Evolutionary conservation across 2,797 vertebrate species (phyloP), one percentile per base, ranked within the genome.

Genomic region (Xyrichtys novacula): DNA sequence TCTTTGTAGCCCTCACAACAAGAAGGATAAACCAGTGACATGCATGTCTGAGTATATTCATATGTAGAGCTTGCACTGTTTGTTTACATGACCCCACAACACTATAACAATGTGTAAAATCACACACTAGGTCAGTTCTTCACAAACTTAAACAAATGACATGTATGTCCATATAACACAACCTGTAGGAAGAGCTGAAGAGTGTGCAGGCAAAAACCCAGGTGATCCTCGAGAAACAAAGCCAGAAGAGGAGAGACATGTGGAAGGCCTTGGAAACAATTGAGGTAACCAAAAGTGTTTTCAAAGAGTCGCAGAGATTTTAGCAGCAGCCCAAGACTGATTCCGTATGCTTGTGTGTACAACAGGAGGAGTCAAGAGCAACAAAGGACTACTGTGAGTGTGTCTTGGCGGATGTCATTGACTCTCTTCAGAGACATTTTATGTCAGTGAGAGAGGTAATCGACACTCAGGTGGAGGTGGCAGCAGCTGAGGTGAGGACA

Each of bases 391-490:
- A 67, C 72, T 87, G 85, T 58, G 83, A 90, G 56, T 20, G 42
- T 2, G 7, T 83, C 61, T 42, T 87, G 15, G 70, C 42, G 3
- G 1, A 34, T 0, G 20, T 78, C 59, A 82, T 88, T 0, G 65
- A 80, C 55, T 57, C 49, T 38, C 55, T 90, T 19, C 86, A 89
- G 85, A 82, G 20, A 42, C 80, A 75, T 26, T 83, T 62, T 36
- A 40, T 74, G 22, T 81, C 77, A 0, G 29, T 90, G 48, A 78
- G 17, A 54, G 3, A 68, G 50, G 29, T 46, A 67, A 79, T 90
- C 4, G 17, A 2, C n/a, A 58, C 49, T 32, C 83, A 70, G 42
- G 59, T 65, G 43, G 6, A 48, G 42, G 69, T 5, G 1, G 71
- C 58, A 1, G 47, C 29, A 5, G 70, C 69, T 65, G 65, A 53